Evolutionary conservation across 1,140 invertebrate species (phyloP).

Genomic region (Cydia fagiglandana): DNA sequence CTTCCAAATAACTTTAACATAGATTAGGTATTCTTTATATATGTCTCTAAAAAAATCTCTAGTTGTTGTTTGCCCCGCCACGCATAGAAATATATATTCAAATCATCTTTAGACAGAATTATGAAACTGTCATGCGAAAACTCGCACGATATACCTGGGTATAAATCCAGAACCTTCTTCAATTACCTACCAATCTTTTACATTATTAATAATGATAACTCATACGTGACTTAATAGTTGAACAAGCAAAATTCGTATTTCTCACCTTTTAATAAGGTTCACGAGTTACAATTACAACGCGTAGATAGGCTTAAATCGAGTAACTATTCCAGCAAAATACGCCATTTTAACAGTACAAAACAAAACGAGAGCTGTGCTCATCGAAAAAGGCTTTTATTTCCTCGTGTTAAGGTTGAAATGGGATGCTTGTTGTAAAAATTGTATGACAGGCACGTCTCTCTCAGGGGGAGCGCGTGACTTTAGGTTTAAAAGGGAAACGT

Average conservation of each 20-base stretch:
- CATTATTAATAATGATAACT: too few relatives aligned
- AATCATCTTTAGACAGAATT: too few relatives aligned
- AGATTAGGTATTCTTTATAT: too few relatives aligned
- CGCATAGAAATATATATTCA: too few relatives aligned
- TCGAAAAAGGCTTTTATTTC: not conserved
- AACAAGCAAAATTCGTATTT: not conserved
- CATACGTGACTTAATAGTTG: not conserved
- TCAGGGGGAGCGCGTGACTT: not conserved
- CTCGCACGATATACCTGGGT: too few relatives aligned
- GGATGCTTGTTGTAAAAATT: not conserved
- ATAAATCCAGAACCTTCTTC: not conserved
- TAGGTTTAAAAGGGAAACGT: conserved; percentile 10
- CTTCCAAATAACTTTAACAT: too few relatives aligned
- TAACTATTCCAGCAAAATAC: not conserved
- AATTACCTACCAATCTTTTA: not conserved
- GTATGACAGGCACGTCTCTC: not conserved
- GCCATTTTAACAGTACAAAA: not conserved
- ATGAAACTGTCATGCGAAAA: too few relatives aligned
- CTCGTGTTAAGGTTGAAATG: not conserved
- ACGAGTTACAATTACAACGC: not conserved
- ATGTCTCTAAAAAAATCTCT: too few relatives aligned
- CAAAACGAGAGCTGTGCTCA: not conserved
- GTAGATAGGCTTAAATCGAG: not conserved
- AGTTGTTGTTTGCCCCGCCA: too few relatives aligned
- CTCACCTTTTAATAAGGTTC: not conserved